Conservation (phyloP, 2,797 vertebrate species). For the Todus mexicanus region DNA sequence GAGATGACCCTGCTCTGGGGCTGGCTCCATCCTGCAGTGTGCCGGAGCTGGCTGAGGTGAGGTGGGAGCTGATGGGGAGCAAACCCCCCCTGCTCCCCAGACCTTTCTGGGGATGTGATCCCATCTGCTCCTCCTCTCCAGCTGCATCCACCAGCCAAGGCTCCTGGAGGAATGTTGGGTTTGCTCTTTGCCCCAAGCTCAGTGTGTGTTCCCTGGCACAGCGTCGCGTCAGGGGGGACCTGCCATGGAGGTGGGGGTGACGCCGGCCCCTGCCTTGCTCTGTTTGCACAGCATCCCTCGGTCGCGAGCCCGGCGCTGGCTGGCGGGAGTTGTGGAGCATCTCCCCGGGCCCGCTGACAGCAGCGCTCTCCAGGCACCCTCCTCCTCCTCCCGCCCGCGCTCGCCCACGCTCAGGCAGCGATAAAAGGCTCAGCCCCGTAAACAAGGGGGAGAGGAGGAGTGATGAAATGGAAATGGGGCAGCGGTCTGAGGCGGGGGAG, state of each 20-base stretch:
- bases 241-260: no score
- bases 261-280: neutral
- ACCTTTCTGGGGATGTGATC: rapidly evolving
- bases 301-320: neutral
- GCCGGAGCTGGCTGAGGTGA: neutral
- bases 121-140: rapidly evolving
- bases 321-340: neutral
- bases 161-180: neutral
- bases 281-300: neutral
- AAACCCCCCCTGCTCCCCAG: neutral
- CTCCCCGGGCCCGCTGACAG: neutral
- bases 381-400: neutral
- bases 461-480: slow-evolving; percentile 56
- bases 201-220: rapidly evolving
- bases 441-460: slow-evolving; percentile 37
- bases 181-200: neutral
- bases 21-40: neutral
- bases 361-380: slow-evolving; percentile 14
- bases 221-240: neutral
- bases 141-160: rapidly evolving
- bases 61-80: neutral
- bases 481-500: slow-evolving; percentile 4
- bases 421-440: slow-evolving; percentile 13
- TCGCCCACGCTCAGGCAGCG: neutral
- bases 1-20: neutral